phyloP scores from a whole-genome alignment of 2,113 vertebrate genomes.

The Neogobius melanostomus region DNA sequence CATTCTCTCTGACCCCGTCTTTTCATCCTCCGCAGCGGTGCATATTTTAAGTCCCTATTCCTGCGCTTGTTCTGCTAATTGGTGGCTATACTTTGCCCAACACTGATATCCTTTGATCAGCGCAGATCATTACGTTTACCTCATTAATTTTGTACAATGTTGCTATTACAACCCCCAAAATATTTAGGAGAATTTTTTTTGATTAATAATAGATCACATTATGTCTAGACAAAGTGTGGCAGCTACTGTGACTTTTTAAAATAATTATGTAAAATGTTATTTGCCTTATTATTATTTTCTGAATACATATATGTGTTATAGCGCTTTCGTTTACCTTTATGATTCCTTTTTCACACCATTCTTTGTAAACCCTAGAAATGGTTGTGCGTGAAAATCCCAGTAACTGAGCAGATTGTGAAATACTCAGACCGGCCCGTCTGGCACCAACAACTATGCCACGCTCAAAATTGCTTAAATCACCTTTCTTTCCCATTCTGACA shows the following conservation, averaged over 20 bases:
- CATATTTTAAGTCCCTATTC: constrained; percentile 79
- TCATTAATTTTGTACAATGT: constrained; percentile 80
- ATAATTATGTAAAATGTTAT: too few relatives aligned
- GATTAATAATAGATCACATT: constrained; percentile 80
- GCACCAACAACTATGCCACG: too few relatives aligned
- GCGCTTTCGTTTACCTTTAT: too few relatives aligned
- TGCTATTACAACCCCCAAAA: constrained; percentile 40
- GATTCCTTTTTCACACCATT: too few relatives aligned
- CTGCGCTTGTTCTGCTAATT: constrained; percentile 83
- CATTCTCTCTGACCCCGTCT: constrained; percentile 79
- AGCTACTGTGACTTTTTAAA: background rate
- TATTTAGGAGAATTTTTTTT: constrained; percentile 72
- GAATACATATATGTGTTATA: too few relatives aligned
- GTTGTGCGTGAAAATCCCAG: too few relatives aligned
- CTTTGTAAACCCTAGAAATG: too few relatives aligned
- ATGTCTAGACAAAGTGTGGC: constrained; percentile 57
- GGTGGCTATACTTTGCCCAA: constrained; percentile 81
- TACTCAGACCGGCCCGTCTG: too few relatives aligned
- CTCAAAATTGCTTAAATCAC: too few relatives aligned
- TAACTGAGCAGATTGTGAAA: too few relatives aligned
- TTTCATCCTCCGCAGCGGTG: constrained; percentile 77
- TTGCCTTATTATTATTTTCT: too few relatives aligned
- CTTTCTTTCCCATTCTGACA: too few relatives aligned
- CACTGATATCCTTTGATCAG: constrained; percentile 83
- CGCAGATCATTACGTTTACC: constrained; percentile 84